These are phyloP conservation scores for Chitala chitala DNA, from an alignment of 2,113 vertebrate genomes.

Conservation along the genomic window DNA sequence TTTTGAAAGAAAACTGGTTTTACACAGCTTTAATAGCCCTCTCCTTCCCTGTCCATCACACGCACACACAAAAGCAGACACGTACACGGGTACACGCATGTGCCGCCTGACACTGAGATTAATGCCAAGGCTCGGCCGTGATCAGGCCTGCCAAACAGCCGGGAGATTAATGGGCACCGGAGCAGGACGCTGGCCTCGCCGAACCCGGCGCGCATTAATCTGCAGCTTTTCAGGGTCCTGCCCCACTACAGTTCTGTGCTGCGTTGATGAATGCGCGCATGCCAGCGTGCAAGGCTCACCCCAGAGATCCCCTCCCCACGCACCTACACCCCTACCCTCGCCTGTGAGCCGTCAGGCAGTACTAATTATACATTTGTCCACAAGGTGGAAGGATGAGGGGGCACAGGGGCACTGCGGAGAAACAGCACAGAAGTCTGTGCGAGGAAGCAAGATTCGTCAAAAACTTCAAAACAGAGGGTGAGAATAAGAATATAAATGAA, in stretches of 20 bases:
- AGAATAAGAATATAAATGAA: conserved; percentile 13
- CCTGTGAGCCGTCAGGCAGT: conserved; percentile 34
- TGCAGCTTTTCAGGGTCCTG: conserved; percentile 37
- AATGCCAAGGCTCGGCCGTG: background rate
- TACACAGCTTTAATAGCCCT: background rate
- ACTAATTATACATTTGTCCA: conserved; percentile 42
- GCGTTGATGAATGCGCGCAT: conserved; percentile 55
- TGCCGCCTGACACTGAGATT: conserved; percentile 10
- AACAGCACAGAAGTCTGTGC: conserved; percentile 22
- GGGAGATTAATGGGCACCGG: conserved; percentile 52
- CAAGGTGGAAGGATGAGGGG: conserved; percentile 7
- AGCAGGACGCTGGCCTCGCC: conserved; percentile 39
- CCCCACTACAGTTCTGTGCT: conserved; percentile 33
- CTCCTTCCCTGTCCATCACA: background rate
- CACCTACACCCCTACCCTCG: no score
- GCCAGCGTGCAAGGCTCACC: conserved; percentile 14
- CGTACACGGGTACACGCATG: background rate
- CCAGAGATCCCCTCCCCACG: conserved; percentile 22
- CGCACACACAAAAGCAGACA: background rate
- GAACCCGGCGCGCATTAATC: conserved; percentile 49
- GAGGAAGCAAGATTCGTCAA: background rate
- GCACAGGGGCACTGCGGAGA: conserved; percentile 27
- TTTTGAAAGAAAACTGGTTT: no score
- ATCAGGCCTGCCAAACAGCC: background rate
- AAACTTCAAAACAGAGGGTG: background rate